Conservation (phyloP, 1,140 invertebrate species). For the Nylanderia fulva region DNA sequence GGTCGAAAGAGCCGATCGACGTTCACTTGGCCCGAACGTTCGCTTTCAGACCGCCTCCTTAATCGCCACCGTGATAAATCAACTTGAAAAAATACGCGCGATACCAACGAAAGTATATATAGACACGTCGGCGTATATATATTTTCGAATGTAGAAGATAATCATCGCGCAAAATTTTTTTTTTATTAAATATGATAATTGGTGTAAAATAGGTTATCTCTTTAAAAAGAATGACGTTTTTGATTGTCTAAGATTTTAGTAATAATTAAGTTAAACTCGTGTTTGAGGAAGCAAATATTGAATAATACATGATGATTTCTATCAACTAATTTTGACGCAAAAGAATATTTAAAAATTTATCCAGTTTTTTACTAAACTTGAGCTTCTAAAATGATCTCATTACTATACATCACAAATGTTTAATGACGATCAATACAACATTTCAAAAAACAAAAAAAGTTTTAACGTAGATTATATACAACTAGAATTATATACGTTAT, state of each 20-base stretch:
- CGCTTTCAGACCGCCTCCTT: conserved; percentile 67
- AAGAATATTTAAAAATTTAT: background rate
- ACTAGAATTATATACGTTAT: background rate
- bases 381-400: background rate
- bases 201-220: background rate
- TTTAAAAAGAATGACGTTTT: background rate
- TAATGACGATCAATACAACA: background rate
- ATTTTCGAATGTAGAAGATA: conserved; percentile 18
- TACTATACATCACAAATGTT: background rate
- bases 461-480: background rate
- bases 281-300: background rate
- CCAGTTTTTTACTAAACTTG: background rate
- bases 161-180: background rate
- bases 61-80: conserved; percentile 79
- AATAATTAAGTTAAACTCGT: background rate
- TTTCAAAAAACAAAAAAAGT: background rate
- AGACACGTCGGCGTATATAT: background rate
- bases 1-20: conserved; percentile 70
- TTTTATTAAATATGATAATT: background rate
- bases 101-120: background rate
- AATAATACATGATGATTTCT: background rate
- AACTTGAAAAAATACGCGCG: conserved; percentile 49
- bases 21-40: conserved; percentile 64
- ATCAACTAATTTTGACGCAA: background rate
- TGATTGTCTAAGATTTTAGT: background rate